A percentile compares a stretch with the other conserved stretches of the same genome.
phyloP scores from a whole-genome alignment of 2,888 invertebrate genomes.

The Lepidochitona cinerea region DNA sequence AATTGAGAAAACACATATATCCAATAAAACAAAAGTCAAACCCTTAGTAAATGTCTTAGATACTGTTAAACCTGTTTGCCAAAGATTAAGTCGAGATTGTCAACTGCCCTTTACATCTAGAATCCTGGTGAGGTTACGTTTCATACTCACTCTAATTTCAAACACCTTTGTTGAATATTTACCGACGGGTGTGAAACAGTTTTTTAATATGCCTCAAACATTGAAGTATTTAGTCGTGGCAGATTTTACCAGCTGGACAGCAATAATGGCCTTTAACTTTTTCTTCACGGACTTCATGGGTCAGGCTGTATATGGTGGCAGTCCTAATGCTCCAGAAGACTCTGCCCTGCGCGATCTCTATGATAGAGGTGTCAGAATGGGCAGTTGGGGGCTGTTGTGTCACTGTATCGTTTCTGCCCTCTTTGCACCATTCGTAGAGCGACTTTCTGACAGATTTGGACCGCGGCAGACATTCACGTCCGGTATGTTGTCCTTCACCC shows the following conservation, averaged over 20 bases:
- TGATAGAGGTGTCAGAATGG: conserved; percentile 94
- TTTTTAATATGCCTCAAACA: conserved; percentile 83
- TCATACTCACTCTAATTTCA: neutral
- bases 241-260: conserved; percentile 98
- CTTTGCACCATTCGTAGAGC: conserved; percentile 91
- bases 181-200: conserved; percentile 46
- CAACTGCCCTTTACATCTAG: neutral
- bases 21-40: neutral
- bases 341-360: conserved; percentile 74
- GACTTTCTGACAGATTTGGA: conserved; percentile 80
- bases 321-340: conserved; percentile 75
- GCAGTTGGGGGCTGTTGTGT: conserved; percentile 96
- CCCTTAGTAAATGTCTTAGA: neutral
- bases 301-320: conserved; percentile 89
- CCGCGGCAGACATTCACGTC: conserved; percentile 58
- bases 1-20: too few species aligned
- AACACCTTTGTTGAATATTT: neutral
- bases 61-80: neutral
- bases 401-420: conserved; percentile 80
- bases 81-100: neutral
- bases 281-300: conserved; percentile 98
- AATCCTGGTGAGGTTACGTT: neutral
- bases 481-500: conserved; percentile 76
- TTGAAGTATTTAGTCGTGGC: conserved; percentile 90
- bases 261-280: conserved; percentile 94